Conservation (phyloP, 30 jellyfish, hydroid and myxozoan species). For the Calvadosia cruxmelitensis region DNA sequence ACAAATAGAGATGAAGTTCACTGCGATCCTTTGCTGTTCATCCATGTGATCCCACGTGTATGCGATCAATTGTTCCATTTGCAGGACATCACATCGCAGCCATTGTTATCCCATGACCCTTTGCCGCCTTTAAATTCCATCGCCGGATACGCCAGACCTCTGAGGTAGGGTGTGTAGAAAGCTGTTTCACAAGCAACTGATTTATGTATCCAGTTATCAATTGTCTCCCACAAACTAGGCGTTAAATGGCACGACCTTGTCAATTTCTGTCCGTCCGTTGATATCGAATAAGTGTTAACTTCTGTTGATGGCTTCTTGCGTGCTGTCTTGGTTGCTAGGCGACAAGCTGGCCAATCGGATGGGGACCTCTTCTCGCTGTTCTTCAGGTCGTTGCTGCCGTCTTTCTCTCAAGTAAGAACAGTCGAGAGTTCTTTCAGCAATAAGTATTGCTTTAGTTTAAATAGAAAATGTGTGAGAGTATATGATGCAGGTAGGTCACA, state of each 20-base stretch:
- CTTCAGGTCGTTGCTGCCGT: constrained; percentile 61
- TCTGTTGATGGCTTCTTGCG: not conserved
- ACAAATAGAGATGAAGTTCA: not conserved
- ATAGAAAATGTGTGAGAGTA: too few relatives aligned
- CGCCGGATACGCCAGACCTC: constrained; percentile 62
- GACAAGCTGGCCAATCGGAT: constrained; percentile 9
- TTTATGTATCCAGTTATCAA: not conserved
- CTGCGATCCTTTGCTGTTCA: too few relatives aligned
- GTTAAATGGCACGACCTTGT: too few relatives aligned
- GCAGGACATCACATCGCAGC: constrained; percentile 52
- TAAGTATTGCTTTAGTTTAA: too few relatives aligned
- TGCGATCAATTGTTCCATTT: constrained; percentile 1
- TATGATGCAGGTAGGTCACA: too few relatives aligned
- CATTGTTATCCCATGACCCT: constrained; percentile 60
- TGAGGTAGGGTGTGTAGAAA: constrained; percentile 25
- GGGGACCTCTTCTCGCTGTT: constrained; percentile 52
- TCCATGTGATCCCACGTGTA: too few relatives aligned
- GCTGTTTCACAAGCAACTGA: not conserved
- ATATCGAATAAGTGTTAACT: constrained; percentile 3
- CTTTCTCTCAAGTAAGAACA: constrained; percentile 49
- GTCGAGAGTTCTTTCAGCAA: too few relatives aligned
- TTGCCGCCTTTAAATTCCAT: constrained; percentile 81
- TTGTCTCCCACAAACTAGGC: too few relatives aligned
- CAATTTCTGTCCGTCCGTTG: too few relatives aligned
- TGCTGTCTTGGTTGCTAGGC: not conserved